Evolutionary conservation across 2,888 invertebrate genomes (phyloP), one percentile per base, ranked within the genome.

Genomic region (Phanerotoma sp.): DNA sequence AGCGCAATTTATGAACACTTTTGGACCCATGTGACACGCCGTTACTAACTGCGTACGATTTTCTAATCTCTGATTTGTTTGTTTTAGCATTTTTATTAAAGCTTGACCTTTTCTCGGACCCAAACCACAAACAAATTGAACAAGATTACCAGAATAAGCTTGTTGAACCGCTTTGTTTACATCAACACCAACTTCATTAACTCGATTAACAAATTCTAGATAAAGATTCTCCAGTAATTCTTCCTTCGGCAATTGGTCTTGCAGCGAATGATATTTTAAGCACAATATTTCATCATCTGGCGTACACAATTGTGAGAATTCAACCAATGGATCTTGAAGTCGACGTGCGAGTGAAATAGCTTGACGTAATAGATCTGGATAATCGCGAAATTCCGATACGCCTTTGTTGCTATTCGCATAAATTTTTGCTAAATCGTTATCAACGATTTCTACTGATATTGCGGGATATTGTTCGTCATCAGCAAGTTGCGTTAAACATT

Each of bases 161-260:
- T 92, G 91, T 58, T 93, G 86, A 0, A 98, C 90, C 0, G 96
- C 93, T 68, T 91, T 84, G 74, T 99, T 99, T 9, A 99, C 87
- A 71, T 99, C 98, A 0, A 99, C 95, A 6, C 98, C 98, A 1
- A 98, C 97, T 82, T 98, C 98, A 74, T 98, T 99, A 0, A 96
- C 93, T 50, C 95, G 83, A 74, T 96, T 97, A 2, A 98, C 92
- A 70, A 91, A 91, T 80, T 98, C 96, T 51, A 94, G 78, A 61
- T 90, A 87, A 5, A 98, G 81, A 32, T 89, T 89, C 67, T 93
- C 91, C 3, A 93, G 77, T 40, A 98, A 79, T 48, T 93, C 91
- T 54, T 97, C 96, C 71, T 93, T 93, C 1, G 86, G 77, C 54
- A 91, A 77, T 70, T 91, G 88, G 71, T 91, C 90, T 78, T 86